These are phyloP conservation scores for Chiloscyllium plagiosum DNA, from an alignment of 2,113 vertebrate species.

Conservation along the genomic window DNA sequence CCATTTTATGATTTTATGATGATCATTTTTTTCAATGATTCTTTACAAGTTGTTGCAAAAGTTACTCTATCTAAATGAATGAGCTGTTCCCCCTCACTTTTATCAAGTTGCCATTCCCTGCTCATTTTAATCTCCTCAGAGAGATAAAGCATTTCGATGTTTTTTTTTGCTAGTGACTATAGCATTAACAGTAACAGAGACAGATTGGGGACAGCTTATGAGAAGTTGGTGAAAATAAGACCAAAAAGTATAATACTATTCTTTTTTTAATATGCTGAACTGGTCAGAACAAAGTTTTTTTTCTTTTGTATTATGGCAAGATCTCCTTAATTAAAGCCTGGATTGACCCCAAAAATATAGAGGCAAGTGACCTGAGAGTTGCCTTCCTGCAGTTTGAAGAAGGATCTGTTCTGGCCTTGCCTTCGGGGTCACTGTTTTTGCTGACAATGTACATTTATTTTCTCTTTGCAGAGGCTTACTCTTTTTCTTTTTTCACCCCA, in stretches of 20 bases:
- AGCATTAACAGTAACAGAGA: slow-evolving; percentile 4
- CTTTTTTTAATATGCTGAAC: background rate
- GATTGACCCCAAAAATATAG: background rate
- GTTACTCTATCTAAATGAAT: background rate
- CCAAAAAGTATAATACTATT: background rate
- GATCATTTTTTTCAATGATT: background rate
- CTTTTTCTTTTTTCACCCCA: background rate
- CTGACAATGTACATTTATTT: background rate
- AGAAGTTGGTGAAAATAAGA: slow-evolving; percentile 3
- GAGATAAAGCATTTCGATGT: background rate
- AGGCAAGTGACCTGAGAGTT: background rate
- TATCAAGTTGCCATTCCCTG: background rate
- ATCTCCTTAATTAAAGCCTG: background rate
- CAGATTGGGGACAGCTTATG: slow-evolving; percentile 13
- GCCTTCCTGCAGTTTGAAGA: background rate
- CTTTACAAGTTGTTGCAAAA: background rate
- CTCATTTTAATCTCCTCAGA: slow-evolving; percentile 25
- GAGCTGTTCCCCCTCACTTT: background rate
- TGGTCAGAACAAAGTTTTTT: background rate
- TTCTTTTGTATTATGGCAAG: background rate
- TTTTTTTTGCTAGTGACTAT: background rate
- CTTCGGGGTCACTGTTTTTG: background rate
- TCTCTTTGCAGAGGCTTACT: background rate
- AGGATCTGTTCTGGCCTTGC: background rate
- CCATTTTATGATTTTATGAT: background rate